phyloP scores from a whole-genome alignment of 2,888 invertebrate genomes.

The Bibio marci region DNA sequence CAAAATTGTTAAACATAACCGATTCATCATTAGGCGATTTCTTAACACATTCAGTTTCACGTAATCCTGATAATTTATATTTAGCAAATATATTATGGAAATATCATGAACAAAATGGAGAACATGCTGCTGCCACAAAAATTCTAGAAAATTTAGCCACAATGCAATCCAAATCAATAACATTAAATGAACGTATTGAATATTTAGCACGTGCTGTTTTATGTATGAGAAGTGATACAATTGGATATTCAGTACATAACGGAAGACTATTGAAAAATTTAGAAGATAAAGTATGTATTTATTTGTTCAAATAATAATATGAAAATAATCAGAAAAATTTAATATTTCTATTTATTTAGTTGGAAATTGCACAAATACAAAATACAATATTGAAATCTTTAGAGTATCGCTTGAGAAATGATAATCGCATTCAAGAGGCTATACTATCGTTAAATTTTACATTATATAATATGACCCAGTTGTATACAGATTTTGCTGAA shows the following conservation, averaged over 20 bases:
- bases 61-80: conserved; percentile 38
- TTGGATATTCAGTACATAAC: conserved; percentile 50
- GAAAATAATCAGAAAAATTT: too few species aligned
- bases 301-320: neutral
- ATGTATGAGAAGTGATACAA: conserved; percentile 79
- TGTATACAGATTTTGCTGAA: conserved; percentile 86
- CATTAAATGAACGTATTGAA: conserved; percentile 64
- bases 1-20: conserved; percentile 43
- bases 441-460: conserved; percentile 59
- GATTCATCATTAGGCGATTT: conserved; percentile 29
- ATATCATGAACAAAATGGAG: conserved; percentile 82
- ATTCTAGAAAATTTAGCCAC: conserved; percentile 71
- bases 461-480: conserved; percentile 73
- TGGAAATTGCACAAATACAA: conserved; percentile 78
- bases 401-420: conserved; percentile 25
- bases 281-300: conserved; percentile 54
- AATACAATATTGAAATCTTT: conserved; percentile 51
- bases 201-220: conserved; percentile 88
- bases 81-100: conserved; percentile 83
- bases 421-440: conserved; percentile 42
- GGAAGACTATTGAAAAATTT: conserved; percentile 72
- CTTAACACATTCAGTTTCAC: conserved; percentile 27
- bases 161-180: conserved; percentile 47
- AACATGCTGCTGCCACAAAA: conserved; percentile 83
- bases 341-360: conserved; percentile 11